Evolutionary conservation across 2,888 invertebrate species (phyloP), one percentile per base, ranked within the genome.

Genomic region (Diaphora mendica): DNA sequence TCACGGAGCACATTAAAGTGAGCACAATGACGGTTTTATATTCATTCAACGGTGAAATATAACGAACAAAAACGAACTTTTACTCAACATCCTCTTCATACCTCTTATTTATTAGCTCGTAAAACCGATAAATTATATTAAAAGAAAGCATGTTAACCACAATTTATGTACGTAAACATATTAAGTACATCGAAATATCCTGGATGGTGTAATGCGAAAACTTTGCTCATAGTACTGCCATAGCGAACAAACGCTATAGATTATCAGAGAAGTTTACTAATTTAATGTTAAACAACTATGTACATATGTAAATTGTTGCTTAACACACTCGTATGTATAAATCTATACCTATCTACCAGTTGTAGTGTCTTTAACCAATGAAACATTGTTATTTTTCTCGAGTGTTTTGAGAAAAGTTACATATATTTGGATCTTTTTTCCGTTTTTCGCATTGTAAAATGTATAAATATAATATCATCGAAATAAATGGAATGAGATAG

Each of bases 181-280:
- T 79, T 87, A 83, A 81, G 86, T 83, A 81, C 79, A 84, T 86
- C 87, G 82, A 91, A 89, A 93, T 91, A 90, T 90, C 90, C 91
- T 84, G 86, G 87, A 88, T 87, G 88, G 85, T 85, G 89, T 93
- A 93, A 94, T 93, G 92, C 82, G 93, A 89, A 93, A 94, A 94
- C 84, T 94, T 94, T 88, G 65, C 80, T 90, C 89, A 91, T 92
- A 91, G 88, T 89, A 88, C 88, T 85, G 89, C 89, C 89, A 88
- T 92, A 91, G 91, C 88, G 90, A 84, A 88, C 88, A 86, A 87
- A 88, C 87, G 89, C 90, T 88, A 90, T 91, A 90, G 90, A 90
- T 91, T 92, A 92, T 89, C 90, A 91, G 83, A 83, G 84, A 94
- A 93, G 92, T 93, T 93, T 91, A 86, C 88, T 90, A 91, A 92